Percentiles rank a stretch among this genome's conserved stretches.
These are phyloP conservation scores for Heterotis niloticus DNA, from an alignment of 2,113 vertebrate species.

Conservation along the genomic window DNA sequence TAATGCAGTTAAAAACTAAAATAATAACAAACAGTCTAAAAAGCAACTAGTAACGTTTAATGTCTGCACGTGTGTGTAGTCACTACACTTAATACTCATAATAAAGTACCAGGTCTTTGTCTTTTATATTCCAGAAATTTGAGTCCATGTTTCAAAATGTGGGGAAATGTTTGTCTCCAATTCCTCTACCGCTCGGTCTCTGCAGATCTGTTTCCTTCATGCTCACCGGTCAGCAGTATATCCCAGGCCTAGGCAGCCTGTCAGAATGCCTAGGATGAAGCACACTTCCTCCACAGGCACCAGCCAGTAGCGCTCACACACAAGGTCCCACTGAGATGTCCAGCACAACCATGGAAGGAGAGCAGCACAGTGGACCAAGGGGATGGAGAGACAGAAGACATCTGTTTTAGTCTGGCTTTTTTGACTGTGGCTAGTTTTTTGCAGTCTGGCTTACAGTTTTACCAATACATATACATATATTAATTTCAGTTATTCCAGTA, in stretches of 20 bases:
- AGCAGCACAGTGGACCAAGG: neutral
- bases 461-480: neutral
- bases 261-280: conserved; percentile 78
- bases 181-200: neutral
- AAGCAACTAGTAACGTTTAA: too few species aligned
- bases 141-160: too few species aligned
- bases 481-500: neutral
- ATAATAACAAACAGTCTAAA: too few species aligned
- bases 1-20: too few species aligned
- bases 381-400: neutral
- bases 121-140: too few species aligned
- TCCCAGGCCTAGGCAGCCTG: conserved; percentile 74
- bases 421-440: too few species aligned
- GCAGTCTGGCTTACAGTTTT: too few species aligned
- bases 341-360: neutral
- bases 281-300: conserved; percentile 84
- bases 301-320: conserved; percentile 78
- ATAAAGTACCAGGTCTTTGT: too few species aligned
- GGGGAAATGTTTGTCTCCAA: neutral
- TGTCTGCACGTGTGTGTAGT: too few species aligned
- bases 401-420: neutral
- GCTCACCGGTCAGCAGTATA: conserved; percentile 76
- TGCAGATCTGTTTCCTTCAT: neutral
- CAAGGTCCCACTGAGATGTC: conserved; percentile 76
- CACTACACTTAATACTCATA: too few species aligned